Conservation (phyloP, 1,140 invertebrate species). For the Eupristina koningsbergeri region DNA sequence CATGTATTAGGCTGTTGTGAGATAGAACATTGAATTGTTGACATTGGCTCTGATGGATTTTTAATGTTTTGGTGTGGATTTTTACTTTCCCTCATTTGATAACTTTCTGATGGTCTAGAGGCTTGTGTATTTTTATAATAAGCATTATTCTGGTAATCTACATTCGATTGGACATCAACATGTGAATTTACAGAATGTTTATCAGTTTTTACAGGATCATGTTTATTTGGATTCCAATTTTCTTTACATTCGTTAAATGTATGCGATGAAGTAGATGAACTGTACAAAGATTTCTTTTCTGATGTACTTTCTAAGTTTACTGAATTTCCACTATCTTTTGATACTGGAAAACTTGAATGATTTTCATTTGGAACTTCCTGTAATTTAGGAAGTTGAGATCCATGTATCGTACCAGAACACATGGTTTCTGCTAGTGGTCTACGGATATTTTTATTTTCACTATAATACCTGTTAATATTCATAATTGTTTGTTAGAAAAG, state of each 20-base stretch:
- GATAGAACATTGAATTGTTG: conserved; percentile 52
- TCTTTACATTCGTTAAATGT: conserved; percentile 45
- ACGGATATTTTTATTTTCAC: conserved; percentile 56
- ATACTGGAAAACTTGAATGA: conserved; percentile 10
- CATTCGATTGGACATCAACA: conserved; percentile 18
- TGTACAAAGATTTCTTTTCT: conserved; percentile 38
- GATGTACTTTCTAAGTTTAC: neutral
- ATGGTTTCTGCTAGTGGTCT: conserved; percentile 61
- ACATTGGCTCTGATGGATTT: conserved; percentile 20
- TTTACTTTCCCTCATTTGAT: conserved; percentile 28
- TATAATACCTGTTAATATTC: conserved; percentile 55
- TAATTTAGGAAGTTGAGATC: conserved; percentile 46
- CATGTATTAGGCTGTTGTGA: conserved; percentile 37
- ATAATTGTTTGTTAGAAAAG: too few species aligned
- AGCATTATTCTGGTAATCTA: conserved; percentile 22
- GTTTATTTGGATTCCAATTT: conserved; percentile 45
- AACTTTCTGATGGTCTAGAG: conserved; percentile 26
- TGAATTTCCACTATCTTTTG: conserved; percentile 19
- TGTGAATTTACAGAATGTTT: conserved; percentile 12
- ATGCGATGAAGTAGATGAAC: neutral
- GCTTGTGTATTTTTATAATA: conserved; percentile 31
- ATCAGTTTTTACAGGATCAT: conserved; percentile 36
- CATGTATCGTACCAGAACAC: conserved; percentile 19
- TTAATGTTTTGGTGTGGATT: neutral
- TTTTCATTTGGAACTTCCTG: conserved; percentile 45